phyloP scores from a whole-genome alignment of 2,888 invertebrate species.

The Tachystola acroxantha region DNA sequence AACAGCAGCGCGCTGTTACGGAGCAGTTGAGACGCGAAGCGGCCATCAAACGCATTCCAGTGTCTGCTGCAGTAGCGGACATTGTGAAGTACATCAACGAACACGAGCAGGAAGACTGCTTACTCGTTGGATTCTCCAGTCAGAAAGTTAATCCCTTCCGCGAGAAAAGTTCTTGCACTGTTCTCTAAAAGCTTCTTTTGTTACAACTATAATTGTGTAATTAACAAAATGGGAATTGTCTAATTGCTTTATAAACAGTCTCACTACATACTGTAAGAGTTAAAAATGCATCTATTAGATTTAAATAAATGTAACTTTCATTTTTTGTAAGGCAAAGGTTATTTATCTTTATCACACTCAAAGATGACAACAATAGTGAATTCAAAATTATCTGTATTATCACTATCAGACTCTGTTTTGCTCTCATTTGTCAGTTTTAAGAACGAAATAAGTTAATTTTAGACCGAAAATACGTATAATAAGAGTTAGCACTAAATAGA shows the following conservation, averaged over 20 bases:
- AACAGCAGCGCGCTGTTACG: conserved; percentile 95
- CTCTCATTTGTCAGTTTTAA: no score
- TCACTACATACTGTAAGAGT: neutral
- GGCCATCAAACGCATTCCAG: conserved; percentile 89
- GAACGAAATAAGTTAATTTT: no score
- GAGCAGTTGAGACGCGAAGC: conserved; percentile 96
- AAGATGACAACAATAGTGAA: conserved; percentile 3
- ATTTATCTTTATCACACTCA: neutral
- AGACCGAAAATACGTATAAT: no score
- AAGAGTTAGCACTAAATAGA: no score
- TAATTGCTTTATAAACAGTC: neutral
- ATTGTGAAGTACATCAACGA: conserved; percentile 94
- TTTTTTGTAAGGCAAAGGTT: neutral
- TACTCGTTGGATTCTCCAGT: conserved; percentile 94
- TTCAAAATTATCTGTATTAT: neutral
- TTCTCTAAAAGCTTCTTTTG: conserved; percentile 79
- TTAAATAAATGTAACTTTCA: neutral
- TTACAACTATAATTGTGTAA: neutral
- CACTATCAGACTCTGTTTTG: no score
- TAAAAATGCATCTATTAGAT: neutral
- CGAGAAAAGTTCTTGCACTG: conserved; percentile 92
- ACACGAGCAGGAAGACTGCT: conserved; percentile 95
- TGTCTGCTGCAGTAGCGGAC: conserved; percentile 94
- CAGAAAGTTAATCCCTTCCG: conserved; percentile 97
- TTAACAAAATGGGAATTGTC: neutral